Conservation (phyloP, 2,888 invertebrate genomes). For the Omphaloscelis lunosa region DNA sequence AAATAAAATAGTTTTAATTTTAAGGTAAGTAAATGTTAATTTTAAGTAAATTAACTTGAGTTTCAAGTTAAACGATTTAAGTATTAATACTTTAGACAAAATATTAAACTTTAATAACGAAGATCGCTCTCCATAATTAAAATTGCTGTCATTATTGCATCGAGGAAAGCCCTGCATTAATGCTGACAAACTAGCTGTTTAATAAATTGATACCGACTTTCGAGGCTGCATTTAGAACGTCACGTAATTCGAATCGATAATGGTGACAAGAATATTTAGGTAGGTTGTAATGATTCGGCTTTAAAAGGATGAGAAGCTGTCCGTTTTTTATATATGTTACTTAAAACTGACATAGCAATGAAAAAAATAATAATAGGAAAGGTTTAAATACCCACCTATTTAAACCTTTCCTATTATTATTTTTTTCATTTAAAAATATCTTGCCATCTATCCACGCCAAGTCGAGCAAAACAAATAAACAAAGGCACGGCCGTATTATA, state of each 20-base stretch:
- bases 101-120: conserved; percentile 5
- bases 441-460: too few relatives aligned
- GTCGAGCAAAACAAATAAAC: too few relatives aligned
- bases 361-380: too few relatives aligned
- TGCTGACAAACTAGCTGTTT: conserved; percentile 26
- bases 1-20: too few relatives aligned
- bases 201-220: conserved; percentile 49
- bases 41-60: neutral
- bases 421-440: too few relatives aligned
- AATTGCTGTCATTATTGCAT: conserved; percentile 49
- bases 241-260: conserved; percentile 11
- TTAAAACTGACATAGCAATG: neutral
- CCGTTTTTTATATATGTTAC: neutral
- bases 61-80: neutral
- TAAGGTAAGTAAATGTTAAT: too few relatives aligned
- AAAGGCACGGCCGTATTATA: too few relatives aligned
- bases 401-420: too few relatives aligned
- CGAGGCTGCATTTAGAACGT: conserved; percentile 21
- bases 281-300: neutral
- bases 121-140: conserved; percentile 48
- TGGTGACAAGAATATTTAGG: neutral
- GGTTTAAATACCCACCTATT: too few relatives aligned
- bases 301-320: neutral
- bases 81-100: conserved; percentile 3
- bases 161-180: conserved; percentile 21